Percentiles rank a stretch among this genome's conserved stretches.
These are phyloP conservation scores for Drosophila athabasca DNA, from an alignment of 1,140 invertebrate species.

Conservation along the genomic window DNA sequence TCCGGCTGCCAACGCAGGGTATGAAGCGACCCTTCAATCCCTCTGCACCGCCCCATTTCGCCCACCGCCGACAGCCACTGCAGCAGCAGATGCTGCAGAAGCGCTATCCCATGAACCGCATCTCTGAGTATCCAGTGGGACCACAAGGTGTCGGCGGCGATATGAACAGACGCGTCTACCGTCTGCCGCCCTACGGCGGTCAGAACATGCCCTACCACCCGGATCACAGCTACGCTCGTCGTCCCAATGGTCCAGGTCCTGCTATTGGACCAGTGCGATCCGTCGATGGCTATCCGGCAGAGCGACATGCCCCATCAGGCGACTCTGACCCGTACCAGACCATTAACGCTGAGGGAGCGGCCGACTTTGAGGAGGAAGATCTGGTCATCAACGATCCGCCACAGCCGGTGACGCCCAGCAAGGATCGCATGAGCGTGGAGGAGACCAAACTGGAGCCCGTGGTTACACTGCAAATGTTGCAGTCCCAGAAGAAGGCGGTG, in stretches of 20 bases:
- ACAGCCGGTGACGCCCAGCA: conserved; percentile 62
- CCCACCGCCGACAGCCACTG: conserved; percentile 63
- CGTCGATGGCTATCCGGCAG: conserved; percentile 56
- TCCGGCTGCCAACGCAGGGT: conserved; percentile 76
- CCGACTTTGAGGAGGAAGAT: conserved; percentile 79
- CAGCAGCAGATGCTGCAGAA: conserved; percentile 47
- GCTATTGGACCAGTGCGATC: conserved; percentile 34
- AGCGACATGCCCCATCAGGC: conserved; percentile 64
- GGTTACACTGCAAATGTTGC: conserved; percentile 88
- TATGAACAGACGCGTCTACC: conserved; percentile 74
- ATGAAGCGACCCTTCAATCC: conserved; percentile 69
- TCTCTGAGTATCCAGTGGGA: conserved; percentile 53
- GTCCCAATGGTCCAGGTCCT: conserved; percentile 28
- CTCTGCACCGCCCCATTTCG: conserved; percentile 75
- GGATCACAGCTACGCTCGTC: conserved; percentile 61
- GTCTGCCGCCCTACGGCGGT: conserved; percentile 60
- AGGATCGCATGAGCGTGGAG: conserved; percentile 47
- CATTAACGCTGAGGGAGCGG: conserved; percentile 55
- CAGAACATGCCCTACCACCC: conserved; percentile 54
- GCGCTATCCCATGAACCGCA: conserved; percentile 73
- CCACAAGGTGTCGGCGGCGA: conserved; percentile 41
- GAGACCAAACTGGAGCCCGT: conserved; percentile 83
- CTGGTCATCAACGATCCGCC: conserved; percentile 80
- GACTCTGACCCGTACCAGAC: conserved; percentile 49
- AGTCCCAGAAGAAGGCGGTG: conserved; percentile 82